phyloP scores from a whole-genome alignment of 2,888 invertebrate genomes.

The Drosophila anomalata region DNA sequence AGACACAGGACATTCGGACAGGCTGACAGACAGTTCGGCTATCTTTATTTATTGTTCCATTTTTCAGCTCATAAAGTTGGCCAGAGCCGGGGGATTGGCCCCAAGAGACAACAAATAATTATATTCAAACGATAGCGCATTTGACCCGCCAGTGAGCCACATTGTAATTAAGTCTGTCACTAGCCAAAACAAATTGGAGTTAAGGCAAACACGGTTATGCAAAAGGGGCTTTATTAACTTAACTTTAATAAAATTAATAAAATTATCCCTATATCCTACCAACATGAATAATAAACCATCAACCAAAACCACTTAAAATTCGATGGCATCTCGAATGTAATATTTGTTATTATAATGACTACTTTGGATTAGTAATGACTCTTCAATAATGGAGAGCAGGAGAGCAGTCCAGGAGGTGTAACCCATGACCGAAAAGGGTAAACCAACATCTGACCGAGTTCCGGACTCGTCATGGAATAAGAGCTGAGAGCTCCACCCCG shows the following conservation, averaged over 20 bases:
- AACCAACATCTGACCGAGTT: constrained; percentile 74
- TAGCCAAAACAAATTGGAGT: constrained; percentile 40
- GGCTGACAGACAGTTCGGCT: constrained; percentile 10
- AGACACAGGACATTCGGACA: background rate
- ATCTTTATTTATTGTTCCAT: constrained; percentile 80
- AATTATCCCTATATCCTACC: background rate
- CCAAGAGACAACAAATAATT: constrained; percentile 27
- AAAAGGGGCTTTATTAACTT: background rate
- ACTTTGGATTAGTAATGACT: constrained; percentile 42
- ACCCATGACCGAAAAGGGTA: constrained; percentile 69
- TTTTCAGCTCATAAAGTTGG: constrained; percentile 72
- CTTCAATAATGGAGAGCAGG: constrained; percentile 6
- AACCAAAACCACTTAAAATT: constrained; percentile 9
- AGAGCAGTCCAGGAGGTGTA: constrained; percentile 62
- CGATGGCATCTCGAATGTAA: constrained; percentile 24
- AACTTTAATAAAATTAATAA: background rate
- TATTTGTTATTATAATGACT: constrained; percentile 42
- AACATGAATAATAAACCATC: background rate
- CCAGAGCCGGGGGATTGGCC: constrained; percentile 40
- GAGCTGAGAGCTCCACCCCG: background rate
- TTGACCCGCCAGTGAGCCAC: constrained; percentile 11
- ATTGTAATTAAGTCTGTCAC: constrained; percentile 56
- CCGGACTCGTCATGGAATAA: constrained; percentile 28
- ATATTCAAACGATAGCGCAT: constrained; percentile 31
- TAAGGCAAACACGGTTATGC: background rate